Evolutionary conservation across 1,140 invertebrate genomes (phyloP).

Genomic region (Drosophila takahashii): DNA sequence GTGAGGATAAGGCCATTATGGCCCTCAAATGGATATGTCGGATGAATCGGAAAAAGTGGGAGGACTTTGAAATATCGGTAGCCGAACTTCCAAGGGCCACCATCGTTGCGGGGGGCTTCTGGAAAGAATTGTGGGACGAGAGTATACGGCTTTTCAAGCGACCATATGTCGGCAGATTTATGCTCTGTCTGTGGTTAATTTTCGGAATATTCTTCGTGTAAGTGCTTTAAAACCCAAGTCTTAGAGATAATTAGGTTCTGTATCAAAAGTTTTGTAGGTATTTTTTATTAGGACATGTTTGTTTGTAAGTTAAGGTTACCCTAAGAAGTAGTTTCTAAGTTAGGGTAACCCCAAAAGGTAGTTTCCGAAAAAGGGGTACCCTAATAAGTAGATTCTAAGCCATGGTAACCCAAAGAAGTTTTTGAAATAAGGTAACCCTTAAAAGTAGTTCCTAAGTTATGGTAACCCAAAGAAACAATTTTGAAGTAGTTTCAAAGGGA

Average conservation of each 20-base stretch:
- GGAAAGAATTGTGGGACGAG: neutral
- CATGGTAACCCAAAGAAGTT: neutral
- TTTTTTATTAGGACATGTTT: too few species aligned
- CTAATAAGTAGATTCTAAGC: neutral
- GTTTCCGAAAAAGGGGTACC: too few species aligned
- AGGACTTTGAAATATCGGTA: conserved; percentile 12
- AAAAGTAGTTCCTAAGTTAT: too few species aligned
- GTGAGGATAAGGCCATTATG: conserved; percentile 2
- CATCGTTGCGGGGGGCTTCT: neutral
- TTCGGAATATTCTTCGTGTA: conserved; percentile 28
- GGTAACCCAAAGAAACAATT: too few species aligned
- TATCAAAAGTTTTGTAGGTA: too few species aligned
- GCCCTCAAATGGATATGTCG: conserved; percentile 12
- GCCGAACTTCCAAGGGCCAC: neutral
- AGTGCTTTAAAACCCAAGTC: neutral
- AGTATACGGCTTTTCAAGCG: neutral
- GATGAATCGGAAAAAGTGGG: conserved; percentile 17
- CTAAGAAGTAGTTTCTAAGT: too few species aligned
- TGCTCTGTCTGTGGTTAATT: neutral
- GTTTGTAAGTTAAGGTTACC: too few species aligned
- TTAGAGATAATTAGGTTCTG: too few species aligned
- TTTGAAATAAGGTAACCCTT: too few species aligned
- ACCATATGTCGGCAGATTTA: neutral
- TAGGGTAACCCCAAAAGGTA: too few species aligned
- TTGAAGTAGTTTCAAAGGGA: neutral